Base-by-base conservation (phyloP, 2,797 vertebrate species). In the Saxicola maurus region DNA sequence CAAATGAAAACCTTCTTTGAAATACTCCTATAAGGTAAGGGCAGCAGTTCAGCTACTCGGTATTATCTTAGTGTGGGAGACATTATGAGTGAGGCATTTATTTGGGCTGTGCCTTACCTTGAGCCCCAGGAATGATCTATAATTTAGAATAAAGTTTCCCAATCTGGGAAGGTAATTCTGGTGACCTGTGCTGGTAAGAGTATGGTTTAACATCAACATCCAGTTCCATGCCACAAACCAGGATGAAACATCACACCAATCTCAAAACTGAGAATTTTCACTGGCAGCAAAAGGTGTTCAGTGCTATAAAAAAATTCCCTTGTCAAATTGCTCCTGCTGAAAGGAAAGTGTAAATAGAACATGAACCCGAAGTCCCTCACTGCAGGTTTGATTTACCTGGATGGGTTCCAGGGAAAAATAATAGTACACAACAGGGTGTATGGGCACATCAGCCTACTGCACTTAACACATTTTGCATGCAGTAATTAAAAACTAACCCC, bases 171-270 rank as follows among this genome's bases (percentile, higher is more conserved):
- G 27, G 16, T 61, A 49, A 43, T 73, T 79, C 8, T 37, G 40
- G 51, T 24, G 35, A 17, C 4, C 31, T 27, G 20, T 37, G 17
- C n/a, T 30, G 46, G 17, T 66, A 24, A 55, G 31, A 51, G 24
- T 1, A 7, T 18, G 61, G 33, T 64, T 72, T 48, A 48, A 57
- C 40, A 38, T 14, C 46, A 31, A 5, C 60, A 24, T 21, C 31
- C 67, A 42, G 4, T 65, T 85, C 43, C 0, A 0, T 1, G 10
- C 38, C n/a, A 23, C 2, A 3, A 30, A 38, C 24, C 10, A 31
- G 25, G 18, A 9, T 28, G 40, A 53, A 71, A 68, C 28, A 43
- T 61, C 14, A 28, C 25, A 43, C 21, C 33, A 28, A 10, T 57
- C 31, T 33, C 65, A 33, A 55, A 86, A 3, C 3, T n/a, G 43